Evolutionary conservation across 2,797 vertebrate species (phyloP), one percentile per base, ranked within the genome.

Genomic region (Gastrophryne carolinensis): DNA sequence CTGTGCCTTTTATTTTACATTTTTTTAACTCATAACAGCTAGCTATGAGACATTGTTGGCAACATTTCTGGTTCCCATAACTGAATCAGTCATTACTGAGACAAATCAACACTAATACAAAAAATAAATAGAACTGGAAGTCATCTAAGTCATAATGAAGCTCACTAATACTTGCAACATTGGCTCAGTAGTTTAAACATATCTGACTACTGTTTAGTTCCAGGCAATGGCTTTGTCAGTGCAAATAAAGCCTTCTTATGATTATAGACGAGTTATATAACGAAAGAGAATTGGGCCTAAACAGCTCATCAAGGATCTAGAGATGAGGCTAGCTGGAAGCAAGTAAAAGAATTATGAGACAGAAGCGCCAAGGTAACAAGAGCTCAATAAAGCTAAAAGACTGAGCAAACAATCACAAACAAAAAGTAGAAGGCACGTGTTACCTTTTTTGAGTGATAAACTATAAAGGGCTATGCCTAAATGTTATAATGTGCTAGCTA

Each of bases 191-290:
- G 8, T 47, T 21, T 47, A 21, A 19, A 2, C 17, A 47, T 19
- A 19, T 47, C n/a, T 3, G 19, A 47, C 5, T 19, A 56, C 29
- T 21, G 24, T 3, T 41, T 44, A 44, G 24, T 57, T 30, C 37
- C 53, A 44, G 27, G 15, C 2, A 70, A 12, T 19, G 32, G 15
- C 9, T 32, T 21, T 61, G 56, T 71, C 68, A 72, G 19, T 61
- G 50, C 39, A 49, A 29, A 72, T 50, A 47, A 52, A 5, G 30
- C 1, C 32, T 12, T 53, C 23, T 10, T 24, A 62, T 12, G 6
- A 17, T 39, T 35, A 52, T 17, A 27, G 57, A 37, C 44, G 11
- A 27, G 15, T 62, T 61, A 37, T 5, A 72, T 50, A 72, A 72
- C 41, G 12, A 5, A 26, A 34, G 52, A 49, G 30, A 64, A 64